Evolutionary conservation across 1,140 invertebrate genomes (phyloP), one percentile per base, ranked within the genome.

Genomic region (Elymnias hypermnestra): DNA sequence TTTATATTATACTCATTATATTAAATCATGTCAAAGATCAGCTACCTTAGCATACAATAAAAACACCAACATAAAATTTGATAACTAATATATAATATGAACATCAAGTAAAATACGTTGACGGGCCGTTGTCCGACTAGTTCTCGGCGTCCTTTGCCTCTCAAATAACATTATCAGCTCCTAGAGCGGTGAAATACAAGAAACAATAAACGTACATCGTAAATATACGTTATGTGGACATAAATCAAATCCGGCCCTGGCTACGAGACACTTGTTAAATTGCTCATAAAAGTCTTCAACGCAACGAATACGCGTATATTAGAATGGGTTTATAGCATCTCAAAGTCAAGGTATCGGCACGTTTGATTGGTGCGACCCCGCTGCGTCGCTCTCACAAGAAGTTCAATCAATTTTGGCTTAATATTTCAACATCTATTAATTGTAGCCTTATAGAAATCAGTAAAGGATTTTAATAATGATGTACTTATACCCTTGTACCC

Each of bases 261-360:
- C 61, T 70, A 62, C 61, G 61, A 67, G 72, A 82, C 74, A 78
- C 73, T 76, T 78, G 72, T 82, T 81, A 77, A 72, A 77, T 74
- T 72, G 70, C 67, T 71, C 73, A 81, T 81, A 77, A 81, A 77
- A 76, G 73, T 81, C 73, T 65, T 70, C 59, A 68, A 71, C 66
- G 57, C 59, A 67, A 64, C 69, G 62, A 56, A 63, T 66, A 60
- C 58, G 66, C 74, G 69, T 82, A 76, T 78, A 76, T 82, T 71
- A 74, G 56, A 57, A 56, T 59, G 54, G 54, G 55, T 74, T 81
- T 77, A 77, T 71, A 49, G 64, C 68, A 60, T 33, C 49, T 43
- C 52, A 57, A 48, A 25, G 54, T 28, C 47, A 45, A 44, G 40
- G 40, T 44, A 64, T 60, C 61, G 64, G 54, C 54, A 37, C 44